A percentile compares a stretch with the other conserved stretches of the same genome.
Evolutionary conservation across 2,797 vertebrate genomes (phyloP).

Genomic region (Acomys russatus): DNA sequence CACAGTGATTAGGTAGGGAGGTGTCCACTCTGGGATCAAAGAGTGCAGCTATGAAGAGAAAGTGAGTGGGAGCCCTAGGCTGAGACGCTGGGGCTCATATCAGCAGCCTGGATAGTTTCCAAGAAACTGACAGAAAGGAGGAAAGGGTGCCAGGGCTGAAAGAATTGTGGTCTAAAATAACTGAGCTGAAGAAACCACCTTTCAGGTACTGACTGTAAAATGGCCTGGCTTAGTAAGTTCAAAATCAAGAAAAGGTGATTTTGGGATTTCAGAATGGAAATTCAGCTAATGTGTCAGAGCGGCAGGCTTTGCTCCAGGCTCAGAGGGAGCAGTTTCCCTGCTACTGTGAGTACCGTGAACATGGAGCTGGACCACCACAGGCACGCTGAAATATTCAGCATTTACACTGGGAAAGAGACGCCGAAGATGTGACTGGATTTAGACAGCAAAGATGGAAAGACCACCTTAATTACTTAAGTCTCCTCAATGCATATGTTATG

Average conservation of each 20-base stretch:
- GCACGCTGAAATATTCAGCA: neutral
- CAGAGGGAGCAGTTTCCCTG: neutral
- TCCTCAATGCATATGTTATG: neutral
- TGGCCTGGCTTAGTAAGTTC: neutral
- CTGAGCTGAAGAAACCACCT: neutral
- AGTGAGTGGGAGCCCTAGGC: neutral
- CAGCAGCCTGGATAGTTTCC: neutral
- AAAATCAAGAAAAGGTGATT: constrained; percentile 27
- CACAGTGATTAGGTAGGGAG: constrained; percentile 53
- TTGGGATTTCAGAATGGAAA: constrained; percentile 25
- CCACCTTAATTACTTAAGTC: neutral
- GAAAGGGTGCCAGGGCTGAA: neutral
- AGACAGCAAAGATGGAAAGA: constrained; percentile 11
- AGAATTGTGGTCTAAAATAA: neutral
- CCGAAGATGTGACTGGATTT: neutral
- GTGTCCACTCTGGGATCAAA: neutral
- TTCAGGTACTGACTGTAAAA: neutral
- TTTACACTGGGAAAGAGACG: neutral
- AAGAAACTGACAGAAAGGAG: neutral
- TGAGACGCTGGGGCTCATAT: neutral
- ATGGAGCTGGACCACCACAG: neutral
- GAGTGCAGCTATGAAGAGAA: neutral
- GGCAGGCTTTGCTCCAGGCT: neutral
- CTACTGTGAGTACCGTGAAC: neutral
- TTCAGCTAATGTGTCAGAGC: neutral